Evolutionary conservation across 2,888 invertebrate species (phyloP).

Genomic region (Mythimna ferrago): DNA sequence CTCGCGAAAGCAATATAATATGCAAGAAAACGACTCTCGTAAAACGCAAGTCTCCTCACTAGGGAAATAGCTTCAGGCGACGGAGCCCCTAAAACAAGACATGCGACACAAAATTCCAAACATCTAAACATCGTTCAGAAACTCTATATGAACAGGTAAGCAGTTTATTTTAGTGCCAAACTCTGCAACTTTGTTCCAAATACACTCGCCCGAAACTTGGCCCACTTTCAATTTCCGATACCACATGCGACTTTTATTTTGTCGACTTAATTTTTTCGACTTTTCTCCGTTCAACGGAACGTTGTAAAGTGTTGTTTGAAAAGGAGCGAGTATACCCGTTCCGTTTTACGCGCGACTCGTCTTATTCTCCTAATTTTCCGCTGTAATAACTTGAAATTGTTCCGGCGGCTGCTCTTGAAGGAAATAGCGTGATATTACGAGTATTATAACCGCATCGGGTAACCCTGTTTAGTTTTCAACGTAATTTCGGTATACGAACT

Average conservation of each 20-base stretch:
- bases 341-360: conserved; percentile 67
- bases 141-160: conserved; percentile 39
- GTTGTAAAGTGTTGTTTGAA: conserved; percentile 59
- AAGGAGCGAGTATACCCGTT: conserved; percentile 60
- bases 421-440: conserved; percentile 65
- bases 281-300: conserved; percentile 16
- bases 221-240: conserved; percentile 44
- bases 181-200: conserved; percentile 53
- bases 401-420: conserved; percentile 59
- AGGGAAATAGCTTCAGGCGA: conserved; percentile 55
- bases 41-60: conserved; percentile 48
- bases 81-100: conserved; percentile 38
- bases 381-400: conserved; percentile 72
- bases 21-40: conserved; percentile 49
- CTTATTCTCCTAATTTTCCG: conserved; percentile 72
- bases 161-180: conserved; percentile 52
- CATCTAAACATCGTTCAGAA: conserved; percentile 43
- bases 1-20: conserved; percentile 37
- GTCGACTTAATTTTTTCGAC: conserved; percentile 29
- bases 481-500: conserved; percentile 43
- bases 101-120: conserved; percentile 45
- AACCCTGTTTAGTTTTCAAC: conserved; percentile 58
- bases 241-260: conserved; percentile 39
- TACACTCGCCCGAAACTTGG: conserved; percentile 42
- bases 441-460: conserved; percentile 62